A percentile compares a stretch with the other conserved stretches of the same genome.
Conservation (phyloP, 2,888 invertebrate genomes). For the Romanomermis culicivorax region DNA sequence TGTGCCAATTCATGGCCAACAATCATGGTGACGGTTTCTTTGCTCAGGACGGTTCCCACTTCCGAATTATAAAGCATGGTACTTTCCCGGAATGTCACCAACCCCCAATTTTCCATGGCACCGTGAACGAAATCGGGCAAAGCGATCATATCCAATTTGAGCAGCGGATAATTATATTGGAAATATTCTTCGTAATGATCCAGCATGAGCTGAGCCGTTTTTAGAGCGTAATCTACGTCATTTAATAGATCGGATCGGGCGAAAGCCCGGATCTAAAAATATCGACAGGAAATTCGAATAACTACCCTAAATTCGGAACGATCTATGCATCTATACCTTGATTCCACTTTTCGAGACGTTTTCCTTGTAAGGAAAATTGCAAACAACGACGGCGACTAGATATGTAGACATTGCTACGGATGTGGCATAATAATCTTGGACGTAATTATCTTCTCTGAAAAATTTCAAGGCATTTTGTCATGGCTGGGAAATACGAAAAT, state of each 20-base stretch:
- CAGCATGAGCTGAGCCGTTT: neutral
- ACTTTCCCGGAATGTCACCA: conserved; percentile 28
- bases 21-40: conserved; percentile 20
- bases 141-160: conserved; percentile 31
- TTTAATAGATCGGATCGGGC: neutral
- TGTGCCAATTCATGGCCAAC: conserved; percentile 25
- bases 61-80: conserved; percentile 18
- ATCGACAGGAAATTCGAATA: too few species aligned
- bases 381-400: too few species aligned
- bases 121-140: conserved; percentile 31
- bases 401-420: too few species aligned
- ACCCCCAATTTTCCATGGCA: conserved; percentile 35
- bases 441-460: too few species aligned
- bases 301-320: too few species aligned
- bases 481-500: too few species aligned
- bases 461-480: too few species aligned
- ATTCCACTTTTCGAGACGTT: too few species aligned
- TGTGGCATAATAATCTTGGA: too few species aligned
- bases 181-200: conserved; percentile 23
- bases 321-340: too few species aligned
- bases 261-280: conserved; percentile 1
- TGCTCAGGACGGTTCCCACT: conserved; percentile 16
- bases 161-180: conserved; percentile 21
- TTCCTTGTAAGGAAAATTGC: too few species aligned
- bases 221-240: neutral